phyloP scores from a whole-genome alignment of 2,888 invertebrate species.

The Agriotes lineatus region DNA sequence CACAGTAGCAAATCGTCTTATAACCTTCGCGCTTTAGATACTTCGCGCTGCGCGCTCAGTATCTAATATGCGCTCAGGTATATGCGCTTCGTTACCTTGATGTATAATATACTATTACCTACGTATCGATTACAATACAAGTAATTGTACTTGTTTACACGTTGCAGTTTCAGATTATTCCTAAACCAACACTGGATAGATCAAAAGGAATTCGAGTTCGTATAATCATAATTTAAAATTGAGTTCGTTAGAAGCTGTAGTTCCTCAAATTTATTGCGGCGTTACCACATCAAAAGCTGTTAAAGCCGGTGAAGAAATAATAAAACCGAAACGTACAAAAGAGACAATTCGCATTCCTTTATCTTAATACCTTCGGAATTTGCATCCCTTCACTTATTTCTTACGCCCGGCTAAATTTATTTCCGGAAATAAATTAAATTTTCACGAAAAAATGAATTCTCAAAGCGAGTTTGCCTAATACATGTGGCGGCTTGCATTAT shows the following conservation, averaged over 20 bases:
- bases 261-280: not conserved
- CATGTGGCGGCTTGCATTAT: slow-evolving; percentile 18
- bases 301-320: slow-evolving; percentile 19
- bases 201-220: too few species aligned
- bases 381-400: slow-evolving; percentile 34
- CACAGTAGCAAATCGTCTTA: too few species aligned
- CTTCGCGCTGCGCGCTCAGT: too few species aligned
- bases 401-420: slow-evolving; percentile 38
- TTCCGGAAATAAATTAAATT: slow-evolving; percentile 51
- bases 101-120: too few species aligned
- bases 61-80: too few species aligned
- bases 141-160: too few species aligned
- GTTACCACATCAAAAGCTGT: slow-evolving; percentile 1
- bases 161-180: too few species aligned
- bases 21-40: too few species aligned
- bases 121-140: too few species aligned
- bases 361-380: slow-evolving; percentile 30
- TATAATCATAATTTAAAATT: too few species aligned
- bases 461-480: slow-evolving; percentile 33
- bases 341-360: slow-evolving; percentile 32
- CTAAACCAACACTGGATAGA: too few species aligned
- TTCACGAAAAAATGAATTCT: slow-evolving; percentile 48
- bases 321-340: slow-evolving; percentile 24
- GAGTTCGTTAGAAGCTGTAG: not conserved
- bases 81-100: too few species aligned